Evolutionary conservation across 2,888 invertebrate species (phyloP), one percentile per base, ranked within the genome.

Genomic region (Nephrocerus scutellatus): DNA sequence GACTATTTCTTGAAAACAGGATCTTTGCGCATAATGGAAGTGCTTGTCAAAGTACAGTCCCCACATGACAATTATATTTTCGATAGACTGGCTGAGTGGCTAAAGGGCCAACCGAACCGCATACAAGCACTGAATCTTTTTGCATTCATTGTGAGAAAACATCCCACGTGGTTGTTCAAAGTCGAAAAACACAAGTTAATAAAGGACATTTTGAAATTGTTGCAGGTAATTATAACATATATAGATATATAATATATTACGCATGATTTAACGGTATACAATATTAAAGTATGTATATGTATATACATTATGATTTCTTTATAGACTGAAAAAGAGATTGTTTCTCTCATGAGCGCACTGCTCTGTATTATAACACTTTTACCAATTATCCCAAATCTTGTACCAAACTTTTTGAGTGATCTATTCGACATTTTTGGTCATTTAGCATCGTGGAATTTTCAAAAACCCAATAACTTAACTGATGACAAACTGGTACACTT

Each of bases 141-240:
- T 44, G 84, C 87, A 42, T 84, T 85, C 67, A 77, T 89, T 43
- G 83, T 90, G 33, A 77, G 85, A 56, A 81, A 81, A 52, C 87
- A 91, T 60, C 90, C 92, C 31, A 77, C 84, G 43, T 93, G 93
- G 92, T 74, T 91, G 50, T 82, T 84, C 67, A 87, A 85, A 70
- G 76, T 88, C 54, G 75, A 81, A 42, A 76, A 78, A 53, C 84
- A 87, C 71, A 72, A 78, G 44, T 73, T 90, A 24, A 77, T 90
- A 54, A 80, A 78, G 60, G 84, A 85, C 52, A 72, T 93, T 53
- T 72, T 91, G 50, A 84, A 82, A 64, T 72, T 85, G 57, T 75
- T 92, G 44, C 86, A 83, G 74, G 84, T 82, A 66, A 39, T n/a
- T n/a, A n/a, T n/a, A n/a, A n/a, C n/a, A n/a, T n/a, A n/a, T n/a